Percentiles rank a stretch among this genome's conserved stretches.
These are phyloP conservation scores for Neopelma chrysocephalum DNA, from an alignment of 2,797 vertebrate genomes.

Conservation along the genomic window DNA sequence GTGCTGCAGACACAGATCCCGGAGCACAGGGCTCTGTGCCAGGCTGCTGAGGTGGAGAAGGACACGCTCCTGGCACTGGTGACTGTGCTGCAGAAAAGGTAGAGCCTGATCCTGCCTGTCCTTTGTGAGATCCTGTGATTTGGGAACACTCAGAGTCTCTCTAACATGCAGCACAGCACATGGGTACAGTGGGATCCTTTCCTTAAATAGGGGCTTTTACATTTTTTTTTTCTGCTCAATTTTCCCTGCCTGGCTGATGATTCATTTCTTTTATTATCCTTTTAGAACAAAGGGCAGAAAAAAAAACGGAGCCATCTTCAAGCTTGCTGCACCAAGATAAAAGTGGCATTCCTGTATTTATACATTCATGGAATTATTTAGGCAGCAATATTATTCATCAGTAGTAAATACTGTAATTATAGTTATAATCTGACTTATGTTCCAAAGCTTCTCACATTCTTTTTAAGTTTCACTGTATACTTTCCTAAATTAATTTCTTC, in stretches of 20 bases:
- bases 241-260: background rate
- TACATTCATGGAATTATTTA: background rate
- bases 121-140: background rate
- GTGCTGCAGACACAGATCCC: constrained; percentile 71
- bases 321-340: background rate
- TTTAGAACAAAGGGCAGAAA: constrained; percentile 32
- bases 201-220: background rate
- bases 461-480: background rate
- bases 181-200: background rate
- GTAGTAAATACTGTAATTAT: constrained; percentile 22
- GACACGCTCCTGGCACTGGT: constrained; percentile 80
- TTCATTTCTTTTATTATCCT: background rate
- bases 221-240: background rate
- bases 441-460: background rate
- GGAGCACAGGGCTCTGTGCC: constrained; percentile 77
- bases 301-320: background rate
- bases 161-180: fast-evolving
- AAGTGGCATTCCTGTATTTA: background rate
- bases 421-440: background rate
- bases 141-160: background rate
- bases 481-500: background rate
- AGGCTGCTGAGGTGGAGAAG: constrained; percentile 79
- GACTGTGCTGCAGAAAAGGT: constrained; percentile 76
- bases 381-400: background rate
- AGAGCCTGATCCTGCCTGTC: background rate